Conservation (phyloP, 2,888 invertebrate genomes). For the Clitarchus hookeri region DNA sequence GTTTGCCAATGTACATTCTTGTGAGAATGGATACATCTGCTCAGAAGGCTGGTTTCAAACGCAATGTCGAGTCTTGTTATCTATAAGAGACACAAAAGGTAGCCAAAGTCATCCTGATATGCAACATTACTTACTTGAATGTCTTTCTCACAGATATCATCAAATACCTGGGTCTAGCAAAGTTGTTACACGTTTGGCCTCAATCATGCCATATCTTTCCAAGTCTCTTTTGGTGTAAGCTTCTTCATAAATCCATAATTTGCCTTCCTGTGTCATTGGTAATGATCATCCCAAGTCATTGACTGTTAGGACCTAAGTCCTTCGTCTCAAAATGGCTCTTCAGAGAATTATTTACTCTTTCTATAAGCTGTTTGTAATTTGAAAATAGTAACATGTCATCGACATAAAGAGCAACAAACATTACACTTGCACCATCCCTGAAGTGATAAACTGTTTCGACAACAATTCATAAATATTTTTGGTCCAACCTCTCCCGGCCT, state of each 20-base stretch:
- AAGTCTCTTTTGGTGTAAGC: too few relatives aligned
- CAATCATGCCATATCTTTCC: too few relatives aligned
- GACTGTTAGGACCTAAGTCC: too few relatives aligned
- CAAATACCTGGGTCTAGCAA: not conserved
- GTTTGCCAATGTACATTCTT: not conserved
- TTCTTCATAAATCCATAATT: too few relatives aligned
- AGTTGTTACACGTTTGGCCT: not conserved
- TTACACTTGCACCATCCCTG: not conserved
- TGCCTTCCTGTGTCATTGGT: not conserved
- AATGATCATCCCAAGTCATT: not conserved
- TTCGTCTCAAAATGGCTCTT: too few relatives aligned
- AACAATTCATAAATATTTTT: not conserved
- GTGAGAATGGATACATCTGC: not conserved
- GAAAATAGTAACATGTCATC: not conserved
- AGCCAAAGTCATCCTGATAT: slow-evolving; percentile 2
- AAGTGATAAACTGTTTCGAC: not conserved
- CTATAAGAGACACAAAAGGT: too few relatives aligned
- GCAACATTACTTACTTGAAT: not conserved
- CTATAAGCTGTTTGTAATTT: not conserved
- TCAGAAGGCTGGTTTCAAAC: not conserved
- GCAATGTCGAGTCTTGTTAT: too few relatives aligned
- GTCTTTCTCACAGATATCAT: not conserved
- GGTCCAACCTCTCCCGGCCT: slow-evolving; percentile 4
- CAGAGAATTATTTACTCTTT: not conserved
- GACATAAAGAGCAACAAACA: not conserved